A percentile compares a stretch with the other conserved stretches of the same genome.
These are phyloP conservation scores for Forbesichthys agassizii DNA, from an alignment of 2,113 vertebrate genomes.

Conservation along the genomic window DNA sequence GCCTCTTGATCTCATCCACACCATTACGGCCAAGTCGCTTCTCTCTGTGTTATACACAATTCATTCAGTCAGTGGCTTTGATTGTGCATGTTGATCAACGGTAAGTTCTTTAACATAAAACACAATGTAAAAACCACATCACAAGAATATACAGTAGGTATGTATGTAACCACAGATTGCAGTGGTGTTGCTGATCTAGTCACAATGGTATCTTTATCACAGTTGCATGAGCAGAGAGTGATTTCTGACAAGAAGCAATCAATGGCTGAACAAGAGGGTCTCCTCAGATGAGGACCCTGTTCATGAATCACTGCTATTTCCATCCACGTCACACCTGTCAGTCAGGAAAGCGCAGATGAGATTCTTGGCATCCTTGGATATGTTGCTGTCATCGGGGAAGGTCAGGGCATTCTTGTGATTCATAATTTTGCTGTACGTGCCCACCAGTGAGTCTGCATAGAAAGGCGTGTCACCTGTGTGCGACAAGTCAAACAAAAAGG, in stretches of 20 bases:
- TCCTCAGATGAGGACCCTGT: conserved; percentile 21
- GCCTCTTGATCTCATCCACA: conserved; percentile 95
- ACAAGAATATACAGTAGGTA: too few relatives aligned
- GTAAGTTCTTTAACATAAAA: background rate
- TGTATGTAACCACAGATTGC: background rate
- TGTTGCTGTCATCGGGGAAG: conserved; percentile 96
- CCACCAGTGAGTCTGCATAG: conserved; percentile 97
- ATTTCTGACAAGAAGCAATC: background rate
- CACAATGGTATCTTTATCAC: background rate
- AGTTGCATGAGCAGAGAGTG: conserved; percentile 18
- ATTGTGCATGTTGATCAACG: background rate
- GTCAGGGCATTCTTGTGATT: conserved; percentile 98
- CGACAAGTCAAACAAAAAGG: conserved; percentile 14
- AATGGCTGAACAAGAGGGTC: conserved; percentile 4
- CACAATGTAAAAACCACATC: background rate
- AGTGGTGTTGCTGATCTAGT: background rate
- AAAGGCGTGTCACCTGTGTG: conserved; percentile 94
- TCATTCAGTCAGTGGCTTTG: background rate
- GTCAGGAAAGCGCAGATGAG: conserved; percentile 98
- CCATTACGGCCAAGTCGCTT: conserved; percentile 93
- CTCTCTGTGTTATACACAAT: conserved; percentile 76
- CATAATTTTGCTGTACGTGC: conserved; percentile 99
- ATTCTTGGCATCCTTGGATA: conserved; percentile 98
- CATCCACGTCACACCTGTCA: conserved; percentile 84
- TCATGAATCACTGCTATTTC: background rate